These are phyloP conservation scores for Spinibarbus caldwelli DNA, from an alignment of 2,797 vertebrate species.

Conservation along the genomic window DNA sequence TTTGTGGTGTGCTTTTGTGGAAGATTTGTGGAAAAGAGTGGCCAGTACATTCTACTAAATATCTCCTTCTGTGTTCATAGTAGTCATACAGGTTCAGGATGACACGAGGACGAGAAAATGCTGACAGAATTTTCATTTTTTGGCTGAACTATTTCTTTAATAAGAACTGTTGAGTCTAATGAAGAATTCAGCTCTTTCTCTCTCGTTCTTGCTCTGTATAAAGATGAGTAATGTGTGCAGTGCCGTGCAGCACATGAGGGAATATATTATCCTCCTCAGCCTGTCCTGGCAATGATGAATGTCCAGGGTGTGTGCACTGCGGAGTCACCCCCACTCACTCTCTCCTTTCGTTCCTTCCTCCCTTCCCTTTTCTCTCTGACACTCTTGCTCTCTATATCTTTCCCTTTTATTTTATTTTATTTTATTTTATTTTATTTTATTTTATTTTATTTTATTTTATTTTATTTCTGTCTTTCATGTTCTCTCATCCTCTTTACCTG, in stretches of 20 bases:
- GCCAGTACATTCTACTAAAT: neutral
- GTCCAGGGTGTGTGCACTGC: slow-evolving; percentile 65
- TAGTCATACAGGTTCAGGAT: neutral
- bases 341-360: slow-evolving; percentile 25
- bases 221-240: slow-evolving; percentile 75
- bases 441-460: too few relatives aligned
- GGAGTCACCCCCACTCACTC: slow-evolving; percentile 68
- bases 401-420: slow-evolving; percentile 24
- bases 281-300: slow-evolving; percentile 76
- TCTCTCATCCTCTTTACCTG: neutral
- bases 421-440: too few relatives aligned
- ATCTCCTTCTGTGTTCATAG: neutral
- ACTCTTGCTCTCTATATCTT: slow-evolving; percentile 17
- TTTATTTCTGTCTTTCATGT: slow-evolving; percentile 12
- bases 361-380: slow-evolving; percentile 11
- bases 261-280: slow-evolving; percentile 72
- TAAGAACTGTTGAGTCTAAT: slow-evolving; percentile 64
- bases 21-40: too few relatives aligned
- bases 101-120: neutral
- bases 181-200: slow-evolving; percentile 63
- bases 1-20: too few relatives aligned
- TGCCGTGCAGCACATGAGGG: slow-evolving; percentile 64
- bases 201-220: slow-evolving; percentile 60
- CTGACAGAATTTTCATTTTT: slow-evolving; percentile 7
- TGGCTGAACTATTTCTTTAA: slow-evolving; percentile 25